phyloP scores from a whole-genome alignment of 2,797 vertebrate species.

The Vireo griseus region DNA sequence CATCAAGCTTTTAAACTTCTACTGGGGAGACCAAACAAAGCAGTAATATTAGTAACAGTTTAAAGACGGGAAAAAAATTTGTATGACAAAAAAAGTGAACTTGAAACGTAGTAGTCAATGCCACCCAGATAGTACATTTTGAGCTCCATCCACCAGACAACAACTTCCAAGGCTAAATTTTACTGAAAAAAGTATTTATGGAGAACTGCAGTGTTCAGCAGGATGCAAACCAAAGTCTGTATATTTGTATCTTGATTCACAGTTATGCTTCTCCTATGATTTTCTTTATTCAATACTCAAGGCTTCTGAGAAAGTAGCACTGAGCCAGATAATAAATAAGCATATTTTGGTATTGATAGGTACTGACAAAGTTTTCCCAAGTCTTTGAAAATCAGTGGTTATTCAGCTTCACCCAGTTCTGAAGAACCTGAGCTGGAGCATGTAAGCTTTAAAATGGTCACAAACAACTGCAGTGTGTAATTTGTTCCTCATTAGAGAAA shows the following conservation, averaged over 20 bases:
- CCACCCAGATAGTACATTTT: neutral
- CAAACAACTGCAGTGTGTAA: neutral
- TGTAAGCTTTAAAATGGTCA: neutral
- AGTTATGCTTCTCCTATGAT: neutral
- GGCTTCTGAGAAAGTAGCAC: neutral
- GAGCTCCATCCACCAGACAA: neutral
- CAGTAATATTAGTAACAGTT: neutral
- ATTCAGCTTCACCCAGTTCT: neutral
- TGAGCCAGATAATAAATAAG: neutral
- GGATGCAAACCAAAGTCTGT: neutral
- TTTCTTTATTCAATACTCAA: neutral
- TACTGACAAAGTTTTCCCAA: neutral
- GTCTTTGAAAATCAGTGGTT: neutral
- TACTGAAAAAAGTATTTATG: neutral
- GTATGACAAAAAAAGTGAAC: neutral
- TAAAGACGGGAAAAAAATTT: neutral
- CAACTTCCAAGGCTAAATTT: neutral
- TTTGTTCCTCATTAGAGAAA: neutral
- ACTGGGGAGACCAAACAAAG: neutral
- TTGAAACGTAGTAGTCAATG: neutral
- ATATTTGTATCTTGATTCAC: neutral
- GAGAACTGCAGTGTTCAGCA: neutral
- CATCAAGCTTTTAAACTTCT: neutral
- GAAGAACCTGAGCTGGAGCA: neutral
- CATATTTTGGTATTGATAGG: neutral